Percentiles rank a stretch among this genome's conserved stretches.
Conservation (phyloP, 2,888 invertebrate genomes). For the Acleris sparsana region DNA sequence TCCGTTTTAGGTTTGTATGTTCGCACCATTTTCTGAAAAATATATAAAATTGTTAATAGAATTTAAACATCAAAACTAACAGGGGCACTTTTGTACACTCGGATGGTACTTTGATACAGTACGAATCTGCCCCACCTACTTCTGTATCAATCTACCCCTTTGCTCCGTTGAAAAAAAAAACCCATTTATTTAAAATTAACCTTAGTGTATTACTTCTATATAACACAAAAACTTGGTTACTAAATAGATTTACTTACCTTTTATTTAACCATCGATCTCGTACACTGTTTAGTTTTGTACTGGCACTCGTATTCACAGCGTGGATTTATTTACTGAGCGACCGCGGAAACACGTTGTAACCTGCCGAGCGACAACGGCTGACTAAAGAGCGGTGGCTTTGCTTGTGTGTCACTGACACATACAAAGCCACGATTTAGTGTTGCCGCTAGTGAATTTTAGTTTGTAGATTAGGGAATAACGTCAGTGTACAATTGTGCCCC, state of each 20-base stretch:
- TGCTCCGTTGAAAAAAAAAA: constrained; percentile 36
- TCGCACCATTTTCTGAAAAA: constrained; percentile 35
- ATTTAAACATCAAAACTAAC: constrained; percentile 24
- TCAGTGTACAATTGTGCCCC: constrained; percentile 35
- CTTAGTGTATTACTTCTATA: constrained; percentile 10
- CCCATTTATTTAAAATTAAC: constrained; percentile 35
- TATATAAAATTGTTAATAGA: constrained; percentile 7
- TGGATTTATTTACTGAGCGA: constrained; percentile 38
- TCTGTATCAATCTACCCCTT: constrained; percentile 35
- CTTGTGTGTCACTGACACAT: constrained; percentile 39
- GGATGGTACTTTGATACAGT: constrained; percentile 38
- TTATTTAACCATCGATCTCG: constrained; percentile 34
- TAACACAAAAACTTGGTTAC: constrained; percentile 36
- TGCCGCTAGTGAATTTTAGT: constrained; percentile 10
- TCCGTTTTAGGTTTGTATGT: constrained; percentile 37
- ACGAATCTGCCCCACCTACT: constrained; percentile 38
- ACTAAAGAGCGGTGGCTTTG: constrained; percentile 38
- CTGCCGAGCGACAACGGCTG: constrained; percentile 38
- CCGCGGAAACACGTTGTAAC: constrained; percentile 39
- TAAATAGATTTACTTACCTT: constrained; percentile 39
- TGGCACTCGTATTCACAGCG: constrained; percentile 40
- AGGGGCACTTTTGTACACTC: constrained; percentile 38
- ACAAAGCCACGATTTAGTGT: constrained; percentile 34
- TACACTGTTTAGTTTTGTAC: constrained; percentile 32
- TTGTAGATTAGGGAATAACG: constrained; percentile 37